Evolutionary conservation across 2,888 invertebrate genomes (phyloP).

Genomic region (Erynnis tages): DNA sequence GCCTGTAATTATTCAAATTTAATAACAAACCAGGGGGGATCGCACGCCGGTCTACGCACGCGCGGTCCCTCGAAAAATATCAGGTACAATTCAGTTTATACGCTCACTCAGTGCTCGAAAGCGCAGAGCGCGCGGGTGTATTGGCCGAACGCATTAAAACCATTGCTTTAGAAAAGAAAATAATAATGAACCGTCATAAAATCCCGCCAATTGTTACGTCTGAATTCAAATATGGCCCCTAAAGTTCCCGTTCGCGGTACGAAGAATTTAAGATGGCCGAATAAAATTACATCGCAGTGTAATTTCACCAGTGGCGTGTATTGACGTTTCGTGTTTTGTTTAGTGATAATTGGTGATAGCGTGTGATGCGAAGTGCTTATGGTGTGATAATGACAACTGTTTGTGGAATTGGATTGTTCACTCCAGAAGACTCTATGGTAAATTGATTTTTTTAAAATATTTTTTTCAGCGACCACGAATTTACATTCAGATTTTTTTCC

Average conservation of each 20-base stretch:
- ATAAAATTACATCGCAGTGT: slow-evolving; percentile 35
- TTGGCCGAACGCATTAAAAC: slow-evolving; percentile 41
- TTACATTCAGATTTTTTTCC: too few species aligned
- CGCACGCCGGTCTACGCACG: slow-evolving; percentile 39
- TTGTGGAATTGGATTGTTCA: slow-evolving; percentile 71
- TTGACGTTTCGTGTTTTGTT: slow-evolving; percentile 70
- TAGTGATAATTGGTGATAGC: slow-evolving; percentile 66
- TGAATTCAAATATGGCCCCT: slow-evolving; percentile 37
- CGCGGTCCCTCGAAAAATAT: slow-evolving; percentile 42
- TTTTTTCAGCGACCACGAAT: neutral
- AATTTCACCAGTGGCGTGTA: slow-evolving; percentile 50
- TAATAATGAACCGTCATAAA: slow-evolving; percentile 44
- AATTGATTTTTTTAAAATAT: slow-evolving; percentile 35
- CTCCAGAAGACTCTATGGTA: slow-evolving; percentile 64
- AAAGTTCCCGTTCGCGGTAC: slow-evolving; percentile 28
- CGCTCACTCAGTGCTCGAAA: slow-evolving; percentile 63
- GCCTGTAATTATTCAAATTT: slow-evolving; percentile 37
- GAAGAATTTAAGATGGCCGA: slow-evolving; percentile 28
- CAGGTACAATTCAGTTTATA: slow-evolving; percentile 39
- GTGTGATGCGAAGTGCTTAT: slow-evolving; percentile 68
- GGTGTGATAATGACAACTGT: slow-evolving; percentile 72
- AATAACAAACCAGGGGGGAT: slow-evolving; percentile 35
- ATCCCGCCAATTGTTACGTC: slow-evolving; percentile 41
- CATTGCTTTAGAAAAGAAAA: slow-evolving; percentile 44
- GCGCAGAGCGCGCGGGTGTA: slow-evolving; percentile 61